Conservation (phyloP, 2,888 invertebrate species). For the Saturnia pavonia region DNA sequence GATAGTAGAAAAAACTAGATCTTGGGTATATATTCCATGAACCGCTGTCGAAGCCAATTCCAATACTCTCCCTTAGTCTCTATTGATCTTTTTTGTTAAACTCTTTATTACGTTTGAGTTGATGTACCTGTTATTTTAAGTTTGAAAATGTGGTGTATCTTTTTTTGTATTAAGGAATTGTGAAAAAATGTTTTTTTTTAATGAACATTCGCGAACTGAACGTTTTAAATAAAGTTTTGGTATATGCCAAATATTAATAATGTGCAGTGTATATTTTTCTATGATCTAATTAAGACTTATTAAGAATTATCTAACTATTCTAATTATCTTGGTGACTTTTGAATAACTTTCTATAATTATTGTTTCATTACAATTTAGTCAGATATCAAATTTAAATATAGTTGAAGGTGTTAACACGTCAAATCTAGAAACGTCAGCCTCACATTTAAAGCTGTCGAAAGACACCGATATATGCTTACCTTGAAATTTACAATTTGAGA, state of each 20-base stretch:
- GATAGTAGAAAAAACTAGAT: constrained; percentile 59
- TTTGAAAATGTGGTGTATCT: constrained; percentile 35
- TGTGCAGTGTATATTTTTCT: constrained; percentile 22
- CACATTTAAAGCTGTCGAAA: neutral
- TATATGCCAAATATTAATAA: constrained; percentile 21
- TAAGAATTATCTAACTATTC: too few species aligned
- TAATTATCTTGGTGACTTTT: too few species aligned
- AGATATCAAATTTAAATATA: neutral
- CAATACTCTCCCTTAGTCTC: constrained; percentile 62
- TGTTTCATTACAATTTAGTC: neutral
- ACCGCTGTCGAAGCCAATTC: constrained; percentile 63
- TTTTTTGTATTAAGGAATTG: constrained; percentile 16
- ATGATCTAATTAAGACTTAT: neutral
- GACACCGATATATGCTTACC: neutral
- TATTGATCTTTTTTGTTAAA: constrained; percentile 62
- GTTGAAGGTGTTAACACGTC: neutral
- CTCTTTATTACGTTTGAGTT: constrained; percentile 75
- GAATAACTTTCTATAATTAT: too few species aligned
- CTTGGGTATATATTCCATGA: constrained; percentile 49
- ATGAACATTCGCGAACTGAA: constrained; percentile 13
- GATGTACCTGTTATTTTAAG: constrained; percentile 78
- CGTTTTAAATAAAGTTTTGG: constrained; percentile 21
- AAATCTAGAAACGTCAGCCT: neutral
- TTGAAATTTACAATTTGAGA: neutral
- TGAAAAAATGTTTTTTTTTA: constrained; percentile 11